Conservation (phyloP, 2,113 vertebrate genomes). For the Calyptomena viridis region DNA sequence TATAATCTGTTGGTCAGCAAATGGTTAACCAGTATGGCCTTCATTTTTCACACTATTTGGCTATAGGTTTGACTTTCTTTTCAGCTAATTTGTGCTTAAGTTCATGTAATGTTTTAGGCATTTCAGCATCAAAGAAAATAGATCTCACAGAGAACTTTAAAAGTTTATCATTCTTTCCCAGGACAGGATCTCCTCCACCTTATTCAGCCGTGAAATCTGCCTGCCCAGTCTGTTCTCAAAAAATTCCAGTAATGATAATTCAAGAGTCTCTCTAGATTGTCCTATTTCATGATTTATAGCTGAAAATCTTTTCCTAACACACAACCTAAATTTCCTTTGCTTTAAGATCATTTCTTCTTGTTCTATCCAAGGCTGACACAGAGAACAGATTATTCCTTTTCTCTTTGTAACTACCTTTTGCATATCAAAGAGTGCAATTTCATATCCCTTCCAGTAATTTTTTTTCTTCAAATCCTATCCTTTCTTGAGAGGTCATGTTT, state of each 20-base stretch:
- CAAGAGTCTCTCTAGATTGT: not conserved
- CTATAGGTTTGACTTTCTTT: not conserved
- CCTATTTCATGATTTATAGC: conserved; percentile 43
- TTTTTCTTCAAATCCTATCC: conserved; percentile 25
- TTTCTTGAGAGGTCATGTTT: conserved; percentile 40
- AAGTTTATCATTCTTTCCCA: not conserved
- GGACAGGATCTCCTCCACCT: not conserved
- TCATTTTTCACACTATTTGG: not conserved
- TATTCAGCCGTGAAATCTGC: not conserved
- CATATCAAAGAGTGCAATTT: conserved; percentile 56
- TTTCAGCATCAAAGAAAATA: not conserved
- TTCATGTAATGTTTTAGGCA: not conserved
- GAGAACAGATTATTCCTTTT: conserved; percentile 58
- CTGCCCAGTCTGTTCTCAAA: not conserved
- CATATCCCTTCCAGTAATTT: conserved; percentile 28
- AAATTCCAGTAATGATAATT: conserved; percentile 6
- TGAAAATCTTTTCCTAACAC: conserved; percentile 56
- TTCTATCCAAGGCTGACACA: conserved; percentile 44
- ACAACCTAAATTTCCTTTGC: conserved; percentile 55
- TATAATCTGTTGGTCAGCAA: not conserved
- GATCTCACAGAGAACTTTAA: not conserved
- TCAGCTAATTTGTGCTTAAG: not conserved
- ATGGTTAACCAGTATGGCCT: not conserved
- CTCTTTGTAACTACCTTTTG: conserved; percentile 35
- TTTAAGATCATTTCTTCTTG: conserved; percentile 59